Evolutionary conservation across 2,797 vertebrate genomes (phyloP).

Genomic region (Adelosebastes latens): DNA sequence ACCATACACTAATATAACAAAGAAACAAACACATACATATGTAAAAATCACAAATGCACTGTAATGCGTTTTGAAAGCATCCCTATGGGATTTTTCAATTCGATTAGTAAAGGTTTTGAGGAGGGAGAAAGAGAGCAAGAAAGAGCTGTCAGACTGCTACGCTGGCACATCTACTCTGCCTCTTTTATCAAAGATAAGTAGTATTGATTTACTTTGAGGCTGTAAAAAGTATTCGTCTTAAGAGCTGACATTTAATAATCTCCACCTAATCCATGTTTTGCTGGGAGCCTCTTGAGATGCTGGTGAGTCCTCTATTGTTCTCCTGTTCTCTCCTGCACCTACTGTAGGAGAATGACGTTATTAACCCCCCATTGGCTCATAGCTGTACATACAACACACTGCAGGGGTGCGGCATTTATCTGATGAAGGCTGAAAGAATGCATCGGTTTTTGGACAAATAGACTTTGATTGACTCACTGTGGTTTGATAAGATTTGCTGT

Average conservation of each 20-base stretch:
- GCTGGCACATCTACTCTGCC: constrained; percentile 73
- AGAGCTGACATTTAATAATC: constrained; percentile 88
- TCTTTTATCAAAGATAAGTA: constrained; percentile 87
- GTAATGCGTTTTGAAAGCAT: constrained; percentile 46
- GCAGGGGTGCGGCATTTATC: constrained; percentile 1
- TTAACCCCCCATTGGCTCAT: constrained; percentile 45
- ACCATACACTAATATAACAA: neutral
- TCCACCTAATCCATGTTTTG: constrained; percentile 82
- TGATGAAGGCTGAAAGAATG: constrained; percentile 19
- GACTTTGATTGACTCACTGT: neutral
- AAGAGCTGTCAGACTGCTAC: constrained; percentile 67
- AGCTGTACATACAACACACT: neutral
- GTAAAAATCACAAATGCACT: constrained; percentile 34
- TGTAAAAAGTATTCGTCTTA: constrained; percentile 85
- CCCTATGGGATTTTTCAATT: constrained; percentile 58
- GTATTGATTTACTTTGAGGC: constrained; percentile 86
- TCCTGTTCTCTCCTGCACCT: constrained; percentile 51
- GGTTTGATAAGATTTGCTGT: neutral
- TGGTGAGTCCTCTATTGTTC: constrained; percentile 68
- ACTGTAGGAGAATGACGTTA: constrained; percentile 46
- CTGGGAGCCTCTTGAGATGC: constrained; percentile 75
- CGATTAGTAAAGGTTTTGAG: constrained; percentile 67
- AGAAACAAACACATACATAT: constrained; percentile 44
- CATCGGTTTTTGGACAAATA: neutral
- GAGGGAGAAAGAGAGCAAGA: constrained; percentile 46